Evolutionary conservation across 2,888 invertebrate species (phyloP).

Genomic region (Biston betularia): DNA sequence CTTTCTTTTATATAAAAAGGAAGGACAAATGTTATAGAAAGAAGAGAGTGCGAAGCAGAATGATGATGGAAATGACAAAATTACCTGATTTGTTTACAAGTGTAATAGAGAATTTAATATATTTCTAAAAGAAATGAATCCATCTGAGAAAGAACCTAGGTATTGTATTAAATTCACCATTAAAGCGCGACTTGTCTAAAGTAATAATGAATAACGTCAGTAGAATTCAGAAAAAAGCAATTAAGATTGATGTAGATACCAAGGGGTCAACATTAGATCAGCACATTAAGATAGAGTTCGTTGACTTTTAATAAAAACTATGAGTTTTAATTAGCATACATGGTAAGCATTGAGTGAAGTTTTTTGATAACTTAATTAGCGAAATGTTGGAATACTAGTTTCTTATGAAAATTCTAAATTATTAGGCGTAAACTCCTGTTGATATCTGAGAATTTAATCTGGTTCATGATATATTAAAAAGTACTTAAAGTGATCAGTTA

Average conservation of each 20-base stretch:
- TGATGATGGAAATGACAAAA: too few species aligned
- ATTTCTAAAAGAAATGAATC: not conserved
- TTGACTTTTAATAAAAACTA: slow-evolving; percentile 27
- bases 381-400: not conserved
- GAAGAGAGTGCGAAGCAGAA: too few species aligned
- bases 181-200: slow-evolving; percentile 7
- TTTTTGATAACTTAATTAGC: slow-evolving; percentile 1
- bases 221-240: slow-evolving; percentile 34
- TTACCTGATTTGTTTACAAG: too few species aligned
- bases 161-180: not conserved
- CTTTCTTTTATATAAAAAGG: too few species aligned
- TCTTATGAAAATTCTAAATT: not conserved
- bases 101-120: not conserved
- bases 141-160: not conserved
- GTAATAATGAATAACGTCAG: slow-evolving; percentile 14
- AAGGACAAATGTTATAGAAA: too few species aligned
- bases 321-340: slow-evolving; percentile 13
- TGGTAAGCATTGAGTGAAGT: not conserved
- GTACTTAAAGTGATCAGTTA: too few species aligned
- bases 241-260: slow-evolving; percentile 39
- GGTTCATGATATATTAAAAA: not conserved
- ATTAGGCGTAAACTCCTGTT: not conserved
- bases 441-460: too few species aligned
- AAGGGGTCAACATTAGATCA: slow-evolving; percentile 25
- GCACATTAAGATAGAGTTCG: slow-evolving; percentile 16